Conservation (phyloP, 2,113 vertebrate genomes). For the Sceloporus undulatus region DNA sequence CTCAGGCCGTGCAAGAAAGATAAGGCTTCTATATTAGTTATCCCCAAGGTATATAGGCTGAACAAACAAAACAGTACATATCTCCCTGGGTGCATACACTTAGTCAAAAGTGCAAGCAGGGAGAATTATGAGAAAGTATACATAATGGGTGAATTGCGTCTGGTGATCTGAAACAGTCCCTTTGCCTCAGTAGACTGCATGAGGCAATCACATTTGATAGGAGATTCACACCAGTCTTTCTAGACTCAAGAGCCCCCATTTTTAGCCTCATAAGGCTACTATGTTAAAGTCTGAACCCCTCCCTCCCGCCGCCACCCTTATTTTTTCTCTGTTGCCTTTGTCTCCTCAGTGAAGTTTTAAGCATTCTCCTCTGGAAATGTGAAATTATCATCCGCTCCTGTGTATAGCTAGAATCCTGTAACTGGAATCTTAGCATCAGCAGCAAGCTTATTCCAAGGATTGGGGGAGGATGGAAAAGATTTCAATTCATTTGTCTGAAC, state of each 20-base stretch:
- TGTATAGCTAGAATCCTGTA: not conserved
- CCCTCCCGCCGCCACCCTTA: not conserved
- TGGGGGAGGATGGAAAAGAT: not conserved
- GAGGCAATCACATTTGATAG: not conserved
- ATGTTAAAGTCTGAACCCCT: not conserved
- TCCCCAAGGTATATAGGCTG: not conserved
- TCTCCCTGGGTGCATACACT: not conserved
- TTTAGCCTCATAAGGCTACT: not conserved
- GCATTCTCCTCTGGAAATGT: not conserved
- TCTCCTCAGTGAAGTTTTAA: not conserved
- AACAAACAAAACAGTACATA: not conserved
- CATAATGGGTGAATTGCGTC: conserved; percentile 1
- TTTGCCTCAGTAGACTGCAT: not conserved
- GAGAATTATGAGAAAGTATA: not conserved
- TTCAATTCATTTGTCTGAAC: not conserved
- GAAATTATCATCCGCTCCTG: not conserved
- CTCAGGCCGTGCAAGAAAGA: not conserved
- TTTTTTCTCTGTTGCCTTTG: not conserved
- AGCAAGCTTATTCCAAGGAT: not conserved
- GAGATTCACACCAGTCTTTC: not conserved
- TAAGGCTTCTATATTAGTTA: not conserved
- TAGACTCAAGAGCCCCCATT: not conserved
- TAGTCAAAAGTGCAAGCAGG: not conserved
- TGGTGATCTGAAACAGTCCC: not conserved
- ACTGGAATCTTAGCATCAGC: not conserved